Conservation (phyloP, 1,140 invertebrate genomes). For the Pseudoatta argentina region DNA sequence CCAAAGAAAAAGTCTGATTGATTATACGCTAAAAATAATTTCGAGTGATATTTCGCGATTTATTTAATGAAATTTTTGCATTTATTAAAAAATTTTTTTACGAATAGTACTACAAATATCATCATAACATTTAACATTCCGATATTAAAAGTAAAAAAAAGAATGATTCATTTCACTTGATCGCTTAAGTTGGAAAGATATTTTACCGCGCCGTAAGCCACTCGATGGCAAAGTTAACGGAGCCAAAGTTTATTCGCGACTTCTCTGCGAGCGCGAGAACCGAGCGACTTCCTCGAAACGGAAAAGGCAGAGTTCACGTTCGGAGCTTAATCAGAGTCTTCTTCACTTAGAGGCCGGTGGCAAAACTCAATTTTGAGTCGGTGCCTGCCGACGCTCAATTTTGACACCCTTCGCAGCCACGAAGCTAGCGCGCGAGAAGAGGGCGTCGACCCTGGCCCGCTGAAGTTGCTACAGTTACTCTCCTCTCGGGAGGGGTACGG, state of each 20-base stretch:
- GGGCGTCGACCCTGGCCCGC: slow-evolving; percentile 57
- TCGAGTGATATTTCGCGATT: slow-evolving; percentile 1
- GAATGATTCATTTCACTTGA: neutral
- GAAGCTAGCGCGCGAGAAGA: slow-evolving; percentile 70
- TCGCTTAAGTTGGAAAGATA: neutral
- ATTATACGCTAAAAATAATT: neutral
- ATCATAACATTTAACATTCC: neutral
- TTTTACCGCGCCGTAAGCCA: slow-evolving; percentile 3
- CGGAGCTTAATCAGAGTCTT: slow-evolving; percentile 84
- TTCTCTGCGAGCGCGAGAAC: neutral
- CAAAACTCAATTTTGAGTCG: slow-evolving; percentile 86
- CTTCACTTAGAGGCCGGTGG: slow-evolving; percentile 80
- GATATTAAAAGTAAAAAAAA: neutral
- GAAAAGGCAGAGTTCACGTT: slow-evolving; percentile 78
- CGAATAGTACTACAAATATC: slow-evolving; percentile 6
- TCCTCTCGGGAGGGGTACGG: slow-evolving; percentile 38
- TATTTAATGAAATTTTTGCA: neutral
- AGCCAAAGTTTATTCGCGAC: slow-evolving; percentile 47
- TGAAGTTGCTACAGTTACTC: slow-evolving; percentile 48
- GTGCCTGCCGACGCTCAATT: slow-evolving; percentile 83
- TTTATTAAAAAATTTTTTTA: slow-evolving; percentile 4
- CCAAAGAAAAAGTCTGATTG: slow-evolving; percentile 2
- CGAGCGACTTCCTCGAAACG: slow-evolving; percentile 62
- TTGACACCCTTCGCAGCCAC: slow-evolving; percentile 84
- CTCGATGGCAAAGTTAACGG: slow-evolving; percentile 42